Base-by-base conservation (phyloP, 2,888 invertebrate genomes). In the Epistrophella euchroma region DNA sequence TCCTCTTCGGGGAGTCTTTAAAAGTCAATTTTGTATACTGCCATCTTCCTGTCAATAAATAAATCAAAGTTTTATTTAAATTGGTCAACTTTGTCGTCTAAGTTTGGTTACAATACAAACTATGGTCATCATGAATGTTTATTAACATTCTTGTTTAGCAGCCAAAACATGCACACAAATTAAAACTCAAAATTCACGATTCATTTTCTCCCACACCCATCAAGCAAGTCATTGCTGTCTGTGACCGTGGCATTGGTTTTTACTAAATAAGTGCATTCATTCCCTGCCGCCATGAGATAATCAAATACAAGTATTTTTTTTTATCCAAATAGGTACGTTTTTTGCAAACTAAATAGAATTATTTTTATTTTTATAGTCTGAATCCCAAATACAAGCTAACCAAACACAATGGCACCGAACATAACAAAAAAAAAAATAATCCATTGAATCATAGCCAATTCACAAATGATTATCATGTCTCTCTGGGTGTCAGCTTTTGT, bases 231-330 rank as follows among this genome's bases (percentile, higher is more conserved):
- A 25, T 50, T 15, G 22, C 1, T 19, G 32, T 45, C 64, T 77
- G 81, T 77, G 81, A 77, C 73, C 81, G 62, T 86, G 85, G 81
- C 85, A 86, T 86, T 86, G 85, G 62, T 73, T 50, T 50, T 66
- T 37, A 43, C 22, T 43, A 43, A 22, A 52, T 43, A 45, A 37
- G 43, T 37, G 52, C 68, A 64, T 71, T 62, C n/a, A 47, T 58
- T 47, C 74, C 32, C 45, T 43, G 11, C 50, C 19, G 35, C 22
- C 37, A 47, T 60, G 52, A 43, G 55, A 13, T 22, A 75, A 19
- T 22, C 13, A 6, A 58, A 52, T n/a, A 37, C n/a, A 45, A 15
- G 4, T 25, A 32, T 32, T 0, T 32, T 45, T 56, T 56, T 47
- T 19, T 40, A 32, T 19, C 37, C 60, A 37, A 40, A 56, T 17